Conservation (phyloP, 2,113 vertebrate species). For the Macquaria australasica region DNA sequence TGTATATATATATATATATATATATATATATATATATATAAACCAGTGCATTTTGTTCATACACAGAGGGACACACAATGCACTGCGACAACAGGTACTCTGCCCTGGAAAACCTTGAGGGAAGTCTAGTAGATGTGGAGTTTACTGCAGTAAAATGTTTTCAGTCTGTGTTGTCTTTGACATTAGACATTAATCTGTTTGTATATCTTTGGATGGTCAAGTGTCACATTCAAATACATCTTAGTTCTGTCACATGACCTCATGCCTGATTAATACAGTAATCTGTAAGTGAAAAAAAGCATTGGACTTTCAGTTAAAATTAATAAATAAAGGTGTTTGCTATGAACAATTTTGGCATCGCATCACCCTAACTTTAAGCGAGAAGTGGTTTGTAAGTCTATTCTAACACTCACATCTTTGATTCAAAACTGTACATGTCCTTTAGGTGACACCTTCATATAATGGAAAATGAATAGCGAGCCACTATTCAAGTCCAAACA, state of each 20-base stretch:
- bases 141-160: background rate
- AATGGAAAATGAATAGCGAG: constrained; percentile 66
- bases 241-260: background rate
- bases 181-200: constrained; percentile 2
- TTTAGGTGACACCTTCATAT: constrained; percentile 50
- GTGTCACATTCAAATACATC: background rate
- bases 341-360: background rate
- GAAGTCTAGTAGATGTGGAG: background rate
- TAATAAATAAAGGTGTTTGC: background rate
- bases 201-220: background rate
- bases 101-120: background rate
- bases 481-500: constrained; percentile 58
- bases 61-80: background rate
- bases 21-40: background rate
- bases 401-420: constrained; percentile 15
- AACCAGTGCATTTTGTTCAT: background rate
- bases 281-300: background rate
- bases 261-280: background rate
- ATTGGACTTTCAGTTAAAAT: background rate
- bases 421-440: constrained; percentile 22
- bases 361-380: background rate
- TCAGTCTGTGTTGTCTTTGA: background rate
- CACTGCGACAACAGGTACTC: background rate
- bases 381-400: background rate
- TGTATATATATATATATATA: too few relatives aligned